These are phyloP conservation scores for Ivindomyrus marchei DNA, from an alignment of 2,113 vertebrate genomes.

Conservation along the genomic window DNA sequence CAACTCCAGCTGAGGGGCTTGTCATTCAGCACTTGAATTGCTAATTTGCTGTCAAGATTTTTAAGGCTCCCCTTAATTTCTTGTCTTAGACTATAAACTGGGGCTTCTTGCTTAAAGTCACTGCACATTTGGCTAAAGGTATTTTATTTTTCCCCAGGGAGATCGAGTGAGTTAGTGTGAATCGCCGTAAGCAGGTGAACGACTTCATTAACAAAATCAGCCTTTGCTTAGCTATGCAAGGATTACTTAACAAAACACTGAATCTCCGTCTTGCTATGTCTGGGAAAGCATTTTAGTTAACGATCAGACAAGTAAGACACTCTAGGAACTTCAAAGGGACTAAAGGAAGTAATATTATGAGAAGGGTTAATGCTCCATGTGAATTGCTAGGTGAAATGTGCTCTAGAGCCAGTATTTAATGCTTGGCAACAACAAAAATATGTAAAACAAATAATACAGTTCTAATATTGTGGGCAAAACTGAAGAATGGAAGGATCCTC, in stretches of 20 bases:
- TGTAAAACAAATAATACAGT: neutral
- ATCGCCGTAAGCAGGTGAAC: neutral
- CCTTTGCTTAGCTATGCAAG: neutral
- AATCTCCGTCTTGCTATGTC: neutral
- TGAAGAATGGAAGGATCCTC: neutral
- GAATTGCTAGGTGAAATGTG: neutral
- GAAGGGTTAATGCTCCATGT: neutral
- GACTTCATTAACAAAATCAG: neutral
- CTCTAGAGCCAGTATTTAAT: neutral
- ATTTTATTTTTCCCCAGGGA: neutral
- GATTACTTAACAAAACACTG: neutral
- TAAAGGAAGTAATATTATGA: neutral
- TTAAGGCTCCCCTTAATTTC: neutral
- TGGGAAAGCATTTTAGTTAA: neutral
- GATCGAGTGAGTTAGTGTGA: neutral
- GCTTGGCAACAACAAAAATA: neutral
- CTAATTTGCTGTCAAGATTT: neutral
- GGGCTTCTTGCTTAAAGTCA: neutral
- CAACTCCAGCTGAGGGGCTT: neutral
- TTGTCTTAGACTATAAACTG: neutral
- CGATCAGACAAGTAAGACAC: neutral
- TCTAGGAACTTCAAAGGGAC: neutral
- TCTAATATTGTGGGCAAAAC: neutral
- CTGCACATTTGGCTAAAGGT: neutral
- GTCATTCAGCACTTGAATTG: neutral